Evolutionary conservation across 2,888 invertebrate genomes (phyloP), one percentile per base, ranked within the genome.

Genomic region (Himalopsyche kuldschensis): DNA sequence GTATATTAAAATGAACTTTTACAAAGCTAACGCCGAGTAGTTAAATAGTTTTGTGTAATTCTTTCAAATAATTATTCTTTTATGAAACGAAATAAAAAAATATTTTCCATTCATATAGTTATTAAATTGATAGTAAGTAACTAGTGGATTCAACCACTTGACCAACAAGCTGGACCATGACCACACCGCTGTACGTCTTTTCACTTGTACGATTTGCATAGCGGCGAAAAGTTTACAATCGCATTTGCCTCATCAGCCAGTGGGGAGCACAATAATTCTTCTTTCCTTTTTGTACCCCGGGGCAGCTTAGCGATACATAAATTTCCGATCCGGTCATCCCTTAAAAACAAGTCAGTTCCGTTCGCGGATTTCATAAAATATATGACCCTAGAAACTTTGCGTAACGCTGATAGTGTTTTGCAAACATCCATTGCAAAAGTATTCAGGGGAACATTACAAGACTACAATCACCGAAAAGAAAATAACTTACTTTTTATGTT

Each of bases 241-340:
- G 90, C 90, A 90, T 91, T 91, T 89, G 89, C 90, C 90, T 91
- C 91, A 91, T 91, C 91, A 91, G 91, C 91, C 85, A 55, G 77
- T 41, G 80, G 83, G 82, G 79, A 80, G 78, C 75, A 31, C 20
- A n/a, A 90, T 90, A 90, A 91, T 91, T 91, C 91, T 91, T 91
- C 90, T 88, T 90, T 90, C 91, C 91, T 91, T 91, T 91, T 90
- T 80, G 78, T 87, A 88, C 89, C 83, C 84, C 80, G 80, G 80
- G 86, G 84, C 85, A 30, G 84, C 83, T 78, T 75, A 88, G 89
- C 88, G 91, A 91, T 91, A 91, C 91, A 92, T 91, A 92, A 91
- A 92, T 92, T 91, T 88, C 89, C 90, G 90, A 89, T 91, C 90
- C 91, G 92, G 92, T 91, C 92, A 91, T 92, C 92, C 92, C 91